Base-by-base conservation (phyloP, 2,113 vertebrate species). In the Formicarius rufipectus region DNA sequence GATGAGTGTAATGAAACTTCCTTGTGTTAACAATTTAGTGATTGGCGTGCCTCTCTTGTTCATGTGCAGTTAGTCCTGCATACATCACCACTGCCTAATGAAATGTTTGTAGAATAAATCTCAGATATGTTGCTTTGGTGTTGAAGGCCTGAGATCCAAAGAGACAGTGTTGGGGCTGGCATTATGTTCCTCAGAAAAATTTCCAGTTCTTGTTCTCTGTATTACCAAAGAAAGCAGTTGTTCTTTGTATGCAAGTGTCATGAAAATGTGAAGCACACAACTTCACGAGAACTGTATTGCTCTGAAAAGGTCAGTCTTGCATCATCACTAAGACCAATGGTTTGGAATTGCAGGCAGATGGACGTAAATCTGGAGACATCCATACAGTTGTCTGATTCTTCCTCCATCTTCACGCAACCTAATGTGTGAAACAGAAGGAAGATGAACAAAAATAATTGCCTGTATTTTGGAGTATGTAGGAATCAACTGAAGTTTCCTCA, bases 41-140 rank as follows among this genome's bases (percentile, higher is more conserved):
- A 85, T 79, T 67, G 83, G 39, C 22, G 0, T 47, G 12, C 33
- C 83, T 73, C 14, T 85, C 8, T 52, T 85, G 33, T 85, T 94
- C 62, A 7, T 24, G 18, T 86, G 85, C 67, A 83, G 50, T 59
- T 90, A 50, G 52, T 58, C 35, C 56, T 0, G 1, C 16, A 62
- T 78, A 50, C 2, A 39, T 84, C 55, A 74, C 60, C 33, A 55
- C 30, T 95, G 72, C 59, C 71, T 83, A 73, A 67, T 67, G 68
- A 83, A 90, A 62, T 52, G 47, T 84, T 89, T 80, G 47, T 88
- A 67, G 93, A 88, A 73, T 85, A 85, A 31, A 88, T 86, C 66
- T 84, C 11, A 9, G 68, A 10, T 92, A 24, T 83, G n/a, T 62
- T 93, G 53, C 59, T 59, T 76, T 86, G 45, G 6, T 42, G 16